Conservation (phyloP, 2,113 vertebrate genomes). For the Phoenicopterus ruber region DNA sequence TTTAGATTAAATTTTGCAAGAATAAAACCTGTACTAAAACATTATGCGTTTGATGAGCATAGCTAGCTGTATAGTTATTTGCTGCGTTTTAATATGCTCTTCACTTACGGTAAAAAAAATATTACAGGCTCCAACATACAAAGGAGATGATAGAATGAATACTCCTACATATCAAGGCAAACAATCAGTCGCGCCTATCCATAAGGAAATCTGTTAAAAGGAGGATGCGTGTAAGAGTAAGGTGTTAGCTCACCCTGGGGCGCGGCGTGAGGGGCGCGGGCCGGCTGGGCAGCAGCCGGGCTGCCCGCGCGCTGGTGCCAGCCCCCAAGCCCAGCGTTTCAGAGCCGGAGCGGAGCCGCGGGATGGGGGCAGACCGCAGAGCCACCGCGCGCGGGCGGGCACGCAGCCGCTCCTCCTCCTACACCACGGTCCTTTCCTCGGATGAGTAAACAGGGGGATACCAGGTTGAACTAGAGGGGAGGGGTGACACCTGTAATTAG, state of each 20-base stretch:
- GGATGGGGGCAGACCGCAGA: neutral
- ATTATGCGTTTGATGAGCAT: neutral
- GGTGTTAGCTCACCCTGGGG: neutral
- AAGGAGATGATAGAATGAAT: neutral
- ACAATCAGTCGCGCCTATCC: neutral
- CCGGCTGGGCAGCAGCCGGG: neutral
- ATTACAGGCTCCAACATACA: neutral
- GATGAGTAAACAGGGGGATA: neutral
- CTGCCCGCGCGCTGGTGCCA: neutral
- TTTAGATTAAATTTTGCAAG: neutral
- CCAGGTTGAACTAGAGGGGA: neutral
- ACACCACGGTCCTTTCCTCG: neutral
- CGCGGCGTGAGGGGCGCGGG: fast-evolving
- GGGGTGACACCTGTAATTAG: neutral
- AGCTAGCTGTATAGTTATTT: neutral
- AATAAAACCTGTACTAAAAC: neutral
- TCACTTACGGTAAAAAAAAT: neutral
- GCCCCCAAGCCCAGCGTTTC: no score
- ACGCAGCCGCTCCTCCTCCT: neutral
- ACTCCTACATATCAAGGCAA: neutral
- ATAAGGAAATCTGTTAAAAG: neutral
- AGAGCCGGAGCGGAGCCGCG: neutral
- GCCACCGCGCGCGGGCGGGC: no score
- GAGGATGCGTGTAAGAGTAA: neutral
- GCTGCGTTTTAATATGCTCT: neutral